Evolutionary conservation across 2,888 invertebrate species (phyloP).

Genomic region (Tyria jacobaeae): DNA sequence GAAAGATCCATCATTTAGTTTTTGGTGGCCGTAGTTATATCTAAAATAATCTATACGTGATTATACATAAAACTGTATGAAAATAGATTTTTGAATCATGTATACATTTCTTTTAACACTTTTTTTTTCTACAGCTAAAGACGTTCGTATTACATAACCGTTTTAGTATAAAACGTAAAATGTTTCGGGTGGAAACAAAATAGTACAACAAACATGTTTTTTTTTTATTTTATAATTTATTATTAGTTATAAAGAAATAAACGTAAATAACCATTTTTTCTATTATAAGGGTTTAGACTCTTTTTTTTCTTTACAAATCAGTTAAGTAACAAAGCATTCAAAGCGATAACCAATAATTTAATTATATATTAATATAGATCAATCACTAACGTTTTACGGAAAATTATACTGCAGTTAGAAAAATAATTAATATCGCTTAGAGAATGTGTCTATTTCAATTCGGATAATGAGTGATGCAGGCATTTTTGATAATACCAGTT

Average conservation of each 20-base stretch:
- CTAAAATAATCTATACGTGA: constrained; percentile 12
- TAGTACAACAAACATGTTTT: no score
- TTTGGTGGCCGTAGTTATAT: neutral
- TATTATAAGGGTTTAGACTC: no score
- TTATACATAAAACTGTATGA: constrained; percentile 10
- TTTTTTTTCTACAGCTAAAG: constrained; percentile 11
- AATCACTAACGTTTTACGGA: neutral
- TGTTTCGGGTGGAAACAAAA: neutral
- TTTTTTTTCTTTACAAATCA: no score
- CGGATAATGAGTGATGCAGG: neutral
- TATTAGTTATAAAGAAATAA: no score
- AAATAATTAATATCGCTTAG: neutral
- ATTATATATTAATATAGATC: no score
- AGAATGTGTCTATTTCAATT: neutral
- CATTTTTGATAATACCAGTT: neutral
- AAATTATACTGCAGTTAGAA: neutral
- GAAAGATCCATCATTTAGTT: neutral
- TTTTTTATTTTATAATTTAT: no score
- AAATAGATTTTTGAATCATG: constrained; percentile 16
- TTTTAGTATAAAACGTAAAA: constrained; percentile 44
- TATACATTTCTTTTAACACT: neutral
- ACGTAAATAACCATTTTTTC: no score
- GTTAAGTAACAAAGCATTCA: no score
- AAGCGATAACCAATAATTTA: no score
- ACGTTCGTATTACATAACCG: constrained; percentile 12